Evolutionary conservation across 2,888 invertebrate species (phyloP), one percentile per base, ranked within the genome.

Genomic region (Dryadula phaetusa): DNA sequence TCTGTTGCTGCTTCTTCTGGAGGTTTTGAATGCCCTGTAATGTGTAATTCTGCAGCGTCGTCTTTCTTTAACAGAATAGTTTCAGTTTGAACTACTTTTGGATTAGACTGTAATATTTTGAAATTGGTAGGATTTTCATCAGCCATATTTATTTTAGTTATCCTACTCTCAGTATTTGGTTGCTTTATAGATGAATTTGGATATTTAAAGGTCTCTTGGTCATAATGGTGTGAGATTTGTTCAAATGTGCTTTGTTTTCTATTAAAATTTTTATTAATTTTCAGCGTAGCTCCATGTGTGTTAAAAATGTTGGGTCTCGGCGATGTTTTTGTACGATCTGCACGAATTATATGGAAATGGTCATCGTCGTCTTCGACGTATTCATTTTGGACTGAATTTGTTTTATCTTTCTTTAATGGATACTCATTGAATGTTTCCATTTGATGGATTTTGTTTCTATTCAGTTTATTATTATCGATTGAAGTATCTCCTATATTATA

Each of bases 1-100:
- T 74, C 61, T 6, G 69, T 69, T 25, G 67, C 70, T 53, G 53
- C 54, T 8, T 63, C 34, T n/a, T 60, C 53, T 25, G 32, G 18
- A 0, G 60, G 58, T 12, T 34, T 42, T 7, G 40, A 12, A 44
- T 20, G 28, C 7, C 62, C 37, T 16, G 72, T 64, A 10, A 14
- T 28, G 12, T n/a, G 16, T 16, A 44, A 2, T 60, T 42, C 5
- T 66, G 70, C 62, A 22, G 66, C 37, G 10, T 62, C 10, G 34
- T 52, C 52, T 44, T 67, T 22, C 0, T 32, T 28, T 18, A 7
- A n/a, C 4, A 5, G 12, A 2, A 10, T 18, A 16, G 16, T 32
- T 10, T 52, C 28, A 16, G 6, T 25, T 25, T 49, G 22, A 7
- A 49, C 25, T n/a, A n/a, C 25, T 10, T 28, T 32, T 52, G 28